phyloP scores from a whole-genome alignment of 2,797 vertebrate species.

The Lepus townsendii region DNA sequence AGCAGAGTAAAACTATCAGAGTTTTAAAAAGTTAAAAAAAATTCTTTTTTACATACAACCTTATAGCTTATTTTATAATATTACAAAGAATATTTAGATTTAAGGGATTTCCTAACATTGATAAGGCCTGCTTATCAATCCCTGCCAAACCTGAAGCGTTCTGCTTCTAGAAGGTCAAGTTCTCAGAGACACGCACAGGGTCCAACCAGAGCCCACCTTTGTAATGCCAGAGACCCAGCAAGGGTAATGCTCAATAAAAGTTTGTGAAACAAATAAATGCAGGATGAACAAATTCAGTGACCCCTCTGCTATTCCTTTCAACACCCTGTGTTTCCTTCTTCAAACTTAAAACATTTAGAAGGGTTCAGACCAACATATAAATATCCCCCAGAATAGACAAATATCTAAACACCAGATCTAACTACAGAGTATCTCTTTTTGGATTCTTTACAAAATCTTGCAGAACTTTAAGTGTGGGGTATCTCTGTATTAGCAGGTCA shows the following conservation, averaged over 20 bases:
- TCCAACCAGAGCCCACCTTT: background rate
- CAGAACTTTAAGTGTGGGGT: background rate
- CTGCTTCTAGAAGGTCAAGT: background rate
- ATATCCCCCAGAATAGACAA: background rate
- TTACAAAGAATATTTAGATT: constrained; percentile 17
- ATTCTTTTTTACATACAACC: background rate
- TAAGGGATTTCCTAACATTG: background rate
- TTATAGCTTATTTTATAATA: constrained; percentile 19
- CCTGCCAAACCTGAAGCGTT: background rate
- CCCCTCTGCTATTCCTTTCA: background rate
- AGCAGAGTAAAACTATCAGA: background rate
- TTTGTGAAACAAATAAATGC: background rate
- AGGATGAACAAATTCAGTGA: background rate
- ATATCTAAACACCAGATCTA: background rate
- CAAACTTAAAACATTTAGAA: background rate
- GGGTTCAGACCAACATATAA: background rate
- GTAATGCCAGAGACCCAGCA: background rate
- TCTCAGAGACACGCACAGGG: background rate
- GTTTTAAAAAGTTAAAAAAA: background rate
- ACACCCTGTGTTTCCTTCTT: background rate
- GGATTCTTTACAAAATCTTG: background rate
- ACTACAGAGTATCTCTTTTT: background rate
- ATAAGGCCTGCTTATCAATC: background rate
- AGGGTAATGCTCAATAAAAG: background rate
- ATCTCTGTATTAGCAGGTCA: background rate